Percentiles rank a stretch among this genome's conserved stretches.
Conservation (phyloP, 1,140 invertebrate genomes). For the Lutraria rhynchaena region DNA sequence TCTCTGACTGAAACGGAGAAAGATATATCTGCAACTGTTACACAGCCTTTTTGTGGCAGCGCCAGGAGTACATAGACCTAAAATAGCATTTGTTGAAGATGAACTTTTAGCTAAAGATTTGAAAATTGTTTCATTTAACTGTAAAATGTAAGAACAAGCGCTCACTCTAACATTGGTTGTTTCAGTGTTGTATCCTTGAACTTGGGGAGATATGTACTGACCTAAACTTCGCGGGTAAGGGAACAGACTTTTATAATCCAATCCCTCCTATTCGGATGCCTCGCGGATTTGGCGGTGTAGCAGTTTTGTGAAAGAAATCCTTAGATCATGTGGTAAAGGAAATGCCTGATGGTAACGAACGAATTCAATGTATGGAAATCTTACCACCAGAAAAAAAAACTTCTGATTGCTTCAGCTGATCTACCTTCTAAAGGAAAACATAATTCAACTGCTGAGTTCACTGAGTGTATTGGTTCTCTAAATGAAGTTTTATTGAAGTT, state of each 20-base stretch:
- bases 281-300: constrained; percentile 27
- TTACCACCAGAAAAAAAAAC: not conserved
- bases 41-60: too few relatives aligned
- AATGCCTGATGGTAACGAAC: constrained; percentile 11
- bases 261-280: constrained; percentile 20
- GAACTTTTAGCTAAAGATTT: too few relatives aligned
- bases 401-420: not conserved
- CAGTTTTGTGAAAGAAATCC: constrained; percentile 10
- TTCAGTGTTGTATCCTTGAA: too few relatives aligned
- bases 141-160: too few relatives aligned
- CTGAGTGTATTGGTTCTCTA: not conserved
- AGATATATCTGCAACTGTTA: too few relatives aligned
- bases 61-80: too few relatives aligned
- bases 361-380: constrained; percentile 27
- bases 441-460: too few relatives aligned
- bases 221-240: constrained; percentile 20
- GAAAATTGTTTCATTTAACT: too few relatives aligned
- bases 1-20: too few relatives aligned
- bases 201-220: constrained; percentile 14
- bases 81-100: too few relatives aligned
- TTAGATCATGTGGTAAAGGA: not conserved
- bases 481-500: not conserved
- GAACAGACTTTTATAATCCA: constrained; percentile 20
- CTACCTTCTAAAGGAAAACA: constrained; percentile 1
- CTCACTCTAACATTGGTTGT: constrained; percentile 40